Base-by-base conservation (phyloP, 2,888 invertebrate genomes). In the Xylocampa areola region DNA sequence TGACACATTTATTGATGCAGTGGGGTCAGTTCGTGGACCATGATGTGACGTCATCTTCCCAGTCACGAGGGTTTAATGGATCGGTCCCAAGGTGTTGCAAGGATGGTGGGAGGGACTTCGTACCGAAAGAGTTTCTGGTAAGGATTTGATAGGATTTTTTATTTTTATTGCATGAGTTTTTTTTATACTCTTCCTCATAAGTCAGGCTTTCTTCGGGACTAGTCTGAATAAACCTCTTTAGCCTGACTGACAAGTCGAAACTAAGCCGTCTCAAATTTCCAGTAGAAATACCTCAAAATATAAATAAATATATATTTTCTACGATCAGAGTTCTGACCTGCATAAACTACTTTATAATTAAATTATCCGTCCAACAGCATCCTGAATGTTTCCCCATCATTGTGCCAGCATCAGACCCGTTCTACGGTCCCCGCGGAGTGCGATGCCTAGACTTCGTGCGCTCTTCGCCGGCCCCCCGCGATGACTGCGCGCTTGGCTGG, bases 11-110 rank as follows among this genome's bases (percentile, higher is more conserved):
- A 95, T 94, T 97, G 57, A 98, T 97, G 95, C 98, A 98, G 83
- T 98, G 98, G 97, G 98, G 98, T 0, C 98, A 98, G 88, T 96
- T 98, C 73, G 81, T 98, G 54, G 98, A 98, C 82, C 98, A 98
- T 79, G 98, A 98, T 82, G 90, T 98, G 66, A 97, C 97, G 32
- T 96, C 97, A 0, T 96, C 97, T 3, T 96, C 96, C 0, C 97
- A 97, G 76, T 96, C 96, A 0, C 94, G 95, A 73, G 96, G 97
- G 5, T 97, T 97, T 79, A 97, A 97, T 80, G 96, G 96, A 5
- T 96, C 97, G 0, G 95, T 97, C 50, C 97, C 97, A 25, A 95
- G 96, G 72, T 97, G 97, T 84, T 97, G 97, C 79, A 92, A 94
- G 43, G 94, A 94, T 58, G 95, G 95, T 4, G 96, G 96, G 4